Conservation (phyloP, 2,888 invertebrate genomes). For the Ophion ellenae region DNA sequence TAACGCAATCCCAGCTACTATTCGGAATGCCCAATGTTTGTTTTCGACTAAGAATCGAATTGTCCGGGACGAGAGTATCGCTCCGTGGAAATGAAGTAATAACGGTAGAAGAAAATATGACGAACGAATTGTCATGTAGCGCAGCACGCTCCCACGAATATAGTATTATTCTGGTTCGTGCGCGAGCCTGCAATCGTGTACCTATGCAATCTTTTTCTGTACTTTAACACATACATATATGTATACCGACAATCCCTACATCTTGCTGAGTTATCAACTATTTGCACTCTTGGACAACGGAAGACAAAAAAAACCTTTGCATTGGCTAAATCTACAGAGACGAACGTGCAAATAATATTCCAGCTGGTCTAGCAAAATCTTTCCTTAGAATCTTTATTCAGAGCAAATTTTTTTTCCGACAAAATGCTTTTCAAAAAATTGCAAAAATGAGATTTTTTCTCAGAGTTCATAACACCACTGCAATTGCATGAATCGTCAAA, state of each 20-base stretch:
- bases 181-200: conserved; percentile 47
- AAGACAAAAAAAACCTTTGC: not conserved
- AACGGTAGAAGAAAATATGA: conserved; percentile 51
- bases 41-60: not conserved
- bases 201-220: conserved; percentile 3
- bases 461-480: too few species aligned
- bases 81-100: conserved; percentile 59
- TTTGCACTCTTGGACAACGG: not conserved
- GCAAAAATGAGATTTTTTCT: too few species aligned
- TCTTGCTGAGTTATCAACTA: conserved; percentile 13
- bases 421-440: too few species aligned
- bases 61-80: conserved; percentile 34
- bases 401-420: too few species aligned
- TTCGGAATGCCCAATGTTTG: conserved; percentile 28
- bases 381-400: not conserved
- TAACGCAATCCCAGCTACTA: not conserved
- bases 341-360: not conserved
- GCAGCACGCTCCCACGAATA: conserved; percentile 60
- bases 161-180: conserved; percentile 57
- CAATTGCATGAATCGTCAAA: too few species aligned
- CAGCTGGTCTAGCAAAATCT: not conserved
- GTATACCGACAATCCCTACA: conserved; percentile 12
- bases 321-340: not conserved
- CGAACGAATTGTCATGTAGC: not conserved
- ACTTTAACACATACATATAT: not conserved